These are phyloP conservation scores for Thereva unica DNA, from an alignment of 2,888 invertebrate genomes.

Conservation along the genomic window DNA sequence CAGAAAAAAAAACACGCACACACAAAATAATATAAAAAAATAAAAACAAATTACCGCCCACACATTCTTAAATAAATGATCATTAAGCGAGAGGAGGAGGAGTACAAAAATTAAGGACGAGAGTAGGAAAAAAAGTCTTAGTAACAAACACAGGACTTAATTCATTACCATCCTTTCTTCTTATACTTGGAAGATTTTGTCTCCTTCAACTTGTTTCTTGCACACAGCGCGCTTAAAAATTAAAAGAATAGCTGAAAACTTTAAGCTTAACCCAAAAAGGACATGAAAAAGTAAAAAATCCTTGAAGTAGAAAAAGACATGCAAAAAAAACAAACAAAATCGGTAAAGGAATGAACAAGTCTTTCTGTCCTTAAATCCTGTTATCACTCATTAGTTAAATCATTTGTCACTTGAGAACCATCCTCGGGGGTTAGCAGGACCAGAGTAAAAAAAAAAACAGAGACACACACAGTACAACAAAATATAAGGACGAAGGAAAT, in stretches of 20 bases:
- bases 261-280: too few species aligned
- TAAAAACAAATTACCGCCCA: slow-evolving; percentile 7
- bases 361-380: slow-evolving; percentile 13
- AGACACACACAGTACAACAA: too few species aligned
- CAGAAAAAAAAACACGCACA: background rate
- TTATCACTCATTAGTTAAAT: slow-evolving; percentile 25
- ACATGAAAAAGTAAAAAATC: background rate
- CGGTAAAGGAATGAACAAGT: background rate
- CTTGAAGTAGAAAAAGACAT: background rate
- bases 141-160: slow-evolving; percentile 6
- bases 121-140: too few species aligned
- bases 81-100: too few species aligned
- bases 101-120: too few species aligned
- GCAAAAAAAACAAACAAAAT: background rate
- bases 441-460: too few species aligned
- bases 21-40: background rate
- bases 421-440: too few species aligned
- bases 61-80: too few species aligned
- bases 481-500: too few species aligned
- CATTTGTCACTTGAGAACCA: slow-evolving; percentile 26
- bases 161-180: slow-evolving; percentile 20
- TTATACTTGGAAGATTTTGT: background rate
- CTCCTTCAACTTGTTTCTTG: slow-evolving; percentile 11
- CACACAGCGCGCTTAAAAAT: background rate
- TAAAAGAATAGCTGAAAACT: too few species aligned